Evolutionary conservation across 2,888 invertebrate species (phyloP).

Genomic region (Coenonympha arcania): DNA sequence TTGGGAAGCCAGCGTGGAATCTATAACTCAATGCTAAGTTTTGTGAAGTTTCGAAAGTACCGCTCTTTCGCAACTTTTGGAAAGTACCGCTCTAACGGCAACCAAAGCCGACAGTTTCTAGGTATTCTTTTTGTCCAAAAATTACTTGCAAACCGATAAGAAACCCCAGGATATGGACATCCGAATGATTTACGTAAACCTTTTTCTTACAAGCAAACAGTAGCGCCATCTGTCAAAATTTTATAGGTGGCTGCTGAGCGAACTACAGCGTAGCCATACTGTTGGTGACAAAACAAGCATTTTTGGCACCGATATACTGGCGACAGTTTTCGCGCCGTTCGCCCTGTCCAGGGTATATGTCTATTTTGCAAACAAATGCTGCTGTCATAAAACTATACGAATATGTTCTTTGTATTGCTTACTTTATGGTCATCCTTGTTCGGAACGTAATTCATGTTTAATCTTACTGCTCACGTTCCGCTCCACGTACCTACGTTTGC

Average conservation of each 20-base stretch:
- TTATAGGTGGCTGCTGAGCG: no score
- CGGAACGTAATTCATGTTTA: constrained; percentile 67
- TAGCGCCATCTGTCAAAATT: no score
- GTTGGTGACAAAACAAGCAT: not conserved
- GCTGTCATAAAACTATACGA: no score
- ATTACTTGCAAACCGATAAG: constrained; percentile 64
- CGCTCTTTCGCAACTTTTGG: constrained; percentile 55
- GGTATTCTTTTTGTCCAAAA: constrained; percentile 49
- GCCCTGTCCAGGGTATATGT: no score
- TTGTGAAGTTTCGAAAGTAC: constrained; percentile 59
- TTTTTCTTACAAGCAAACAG: no score
- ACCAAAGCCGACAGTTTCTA: constrained; percentile 43
- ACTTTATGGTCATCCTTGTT: constrained; percentile 47
- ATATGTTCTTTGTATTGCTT: constrained; percentile 30
- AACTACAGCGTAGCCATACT: no score
- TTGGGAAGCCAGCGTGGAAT: constrained; percentile 67
- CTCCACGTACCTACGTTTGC: constrained; percentile 66
- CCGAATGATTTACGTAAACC: no score
- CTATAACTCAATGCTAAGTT: constrained; percentile 73
- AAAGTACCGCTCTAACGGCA: constrained; percentile 55
- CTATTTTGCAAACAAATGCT: no score
- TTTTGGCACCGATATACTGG: no score
- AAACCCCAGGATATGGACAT: no score
- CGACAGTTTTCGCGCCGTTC: no score
- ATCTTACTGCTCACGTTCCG: constrained; percentile 67